These are phyloP conservation scores for Rugalucina vietnamica DNA, from an alignment of 2,888 invertebrate species.

Conservation along the genomic window DNA sequence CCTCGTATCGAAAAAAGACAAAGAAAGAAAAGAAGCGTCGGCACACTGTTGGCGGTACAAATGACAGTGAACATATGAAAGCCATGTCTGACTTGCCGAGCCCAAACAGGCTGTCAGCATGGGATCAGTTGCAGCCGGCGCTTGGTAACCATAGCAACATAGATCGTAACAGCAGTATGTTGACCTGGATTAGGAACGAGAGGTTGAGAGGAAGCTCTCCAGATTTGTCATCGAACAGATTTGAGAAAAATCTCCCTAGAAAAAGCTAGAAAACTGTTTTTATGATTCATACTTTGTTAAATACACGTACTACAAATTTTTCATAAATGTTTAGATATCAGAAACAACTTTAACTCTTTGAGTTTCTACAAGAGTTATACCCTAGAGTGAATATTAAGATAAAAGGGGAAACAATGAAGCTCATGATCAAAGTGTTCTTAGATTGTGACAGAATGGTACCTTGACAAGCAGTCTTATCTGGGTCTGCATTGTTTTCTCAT, in stretches of 20 bases:
- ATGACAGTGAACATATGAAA: constrained; percentile 90
- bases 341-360: no score
- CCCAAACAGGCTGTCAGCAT: constrained; percentile 74
- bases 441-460: no score
- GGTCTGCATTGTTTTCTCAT: no score
- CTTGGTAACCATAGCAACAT: constrained; percentile 62
- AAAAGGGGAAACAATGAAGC: no score
- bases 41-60: constrained; percentile 97
- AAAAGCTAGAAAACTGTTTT: constrained; percentile 7
- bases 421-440: no score
- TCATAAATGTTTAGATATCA: neutral
- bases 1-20: constrained; percentile 55
- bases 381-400: no score
- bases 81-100: constrained; percentile 72
- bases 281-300: neutral
- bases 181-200: constrained; percentile 85
- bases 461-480: no score
- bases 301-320: neutral
- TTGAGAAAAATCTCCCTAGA: constrained; percentile 12
- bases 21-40: constrained; percentile 86
- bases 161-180: constrained; percentile 72
- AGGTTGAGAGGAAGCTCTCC: constrained; percentile 84
- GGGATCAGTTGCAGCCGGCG: constrained; percentile 82
- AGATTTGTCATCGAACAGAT: constrained; percentile 60
- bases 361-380: no score